Evolutionary conservation across 2,113 vertebrate genomes (phyloP), one percentile per base, ranked within the genome.

Genomic region (Microtus ochrogaster): DNA sequence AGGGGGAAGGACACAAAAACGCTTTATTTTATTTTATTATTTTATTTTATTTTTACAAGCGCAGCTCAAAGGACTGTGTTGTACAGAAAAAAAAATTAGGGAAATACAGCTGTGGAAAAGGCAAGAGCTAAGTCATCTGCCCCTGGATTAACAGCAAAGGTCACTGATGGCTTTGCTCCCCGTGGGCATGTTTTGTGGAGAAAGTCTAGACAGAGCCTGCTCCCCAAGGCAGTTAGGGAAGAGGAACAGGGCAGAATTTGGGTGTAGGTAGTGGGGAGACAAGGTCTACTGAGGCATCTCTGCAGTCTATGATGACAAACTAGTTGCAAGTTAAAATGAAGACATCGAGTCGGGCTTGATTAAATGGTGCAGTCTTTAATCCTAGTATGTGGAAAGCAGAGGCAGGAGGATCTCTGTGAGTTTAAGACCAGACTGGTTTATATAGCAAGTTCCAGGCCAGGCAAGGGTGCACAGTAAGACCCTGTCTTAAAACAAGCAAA

Each of bases 291-390:
- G 19, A 76, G 78, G 49, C 19, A 36, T 36, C 49, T 30, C 92
- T 90, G 82, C 44, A 65, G 61, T 74, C 47, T 61, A 21, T 41
- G 63, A 61, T 55, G 28, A 55, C 39, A 36, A 65, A 26, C 65
- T 47, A 55, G 41, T 79, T 92, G 28, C 72, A 91, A 84, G 30
- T 72, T 70, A 52, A 95, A 93, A 92, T 36, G 36, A 94, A 90
- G 33, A 8, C 68, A 68, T 85, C 22, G 19, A 66, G 82, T 13
- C 26, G 2, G 26, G 17, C 12, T 28, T 83, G 52, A 39, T 9
- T 63, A 28, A 63, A 39, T 61, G 55, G 22, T n/a, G n/a, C 22
- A 39, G 55, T 7, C 22, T 82, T 82, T 26, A 26, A 61, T 58
- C 22, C 36, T 14, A 26, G 55, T 28, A 39, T 7, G 2, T 8